phyloP scores from a whole-genome alignment of 2,113 vertebrate species.

The Myrmecophaga tridactyla region DNA sequence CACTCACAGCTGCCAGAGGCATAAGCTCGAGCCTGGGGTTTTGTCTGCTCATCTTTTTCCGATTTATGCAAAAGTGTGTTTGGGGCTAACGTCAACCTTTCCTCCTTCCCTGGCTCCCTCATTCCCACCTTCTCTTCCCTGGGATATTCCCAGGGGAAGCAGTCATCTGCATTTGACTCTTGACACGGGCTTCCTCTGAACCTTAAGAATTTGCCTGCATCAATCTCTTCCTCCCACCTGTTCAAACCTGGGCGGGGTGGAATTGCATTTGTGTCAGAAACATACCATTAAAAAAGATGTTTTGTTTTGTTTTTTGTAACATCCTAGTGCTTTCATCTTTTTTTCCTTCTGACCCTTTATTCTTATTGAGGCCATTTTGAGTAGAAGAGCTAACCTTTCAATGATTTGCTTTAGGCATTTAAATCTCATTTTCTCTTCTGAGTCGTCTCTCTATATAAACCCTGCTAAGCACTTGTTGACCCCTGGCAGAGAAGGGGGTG shows the following conservation, averaged over 20 bases:
- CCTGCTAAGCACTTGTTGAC: neutral
- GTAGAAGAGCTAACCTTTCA: neutral
- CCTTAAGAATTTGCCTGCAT: neutral
- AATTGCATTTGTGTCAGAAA: neutral
- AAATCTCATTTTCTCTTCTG: slow-evolving; percentile 9
- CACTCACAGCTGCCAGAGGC: neutral
- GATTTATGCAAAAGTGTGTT: neutral
- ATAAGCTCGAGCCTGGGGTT: neutral
- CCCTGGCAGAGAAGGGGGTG: neutral
- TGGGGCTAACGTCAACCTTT: neutral
- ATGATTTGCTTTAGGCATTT: slow-evolving; percentile 5
- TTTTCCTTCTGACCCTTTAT: neutral
- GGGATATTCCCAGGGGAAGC: neutral
- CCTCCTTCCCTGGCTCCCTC: neutral
- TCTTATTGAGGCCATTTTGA: neutral
- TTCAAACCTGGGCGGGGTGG: neutral
- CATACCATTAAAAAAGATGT: neutral
- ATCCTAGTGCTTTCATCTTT: neutral
- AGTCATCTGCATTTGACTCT: neutral
- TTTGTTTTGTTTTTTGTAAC: neutral
- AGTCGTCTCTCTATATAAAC: neutral
- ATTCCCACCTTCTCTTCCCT: neutral
- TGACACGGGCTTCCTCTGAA: neutral
- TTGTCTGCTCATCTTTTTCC: neutral
- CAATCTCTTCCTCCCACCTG: neutral